Evolutionary conservation across 1,140 invertebrate species (phyloP).

Genomic region (Cataglyphis hispanica): DNA sequence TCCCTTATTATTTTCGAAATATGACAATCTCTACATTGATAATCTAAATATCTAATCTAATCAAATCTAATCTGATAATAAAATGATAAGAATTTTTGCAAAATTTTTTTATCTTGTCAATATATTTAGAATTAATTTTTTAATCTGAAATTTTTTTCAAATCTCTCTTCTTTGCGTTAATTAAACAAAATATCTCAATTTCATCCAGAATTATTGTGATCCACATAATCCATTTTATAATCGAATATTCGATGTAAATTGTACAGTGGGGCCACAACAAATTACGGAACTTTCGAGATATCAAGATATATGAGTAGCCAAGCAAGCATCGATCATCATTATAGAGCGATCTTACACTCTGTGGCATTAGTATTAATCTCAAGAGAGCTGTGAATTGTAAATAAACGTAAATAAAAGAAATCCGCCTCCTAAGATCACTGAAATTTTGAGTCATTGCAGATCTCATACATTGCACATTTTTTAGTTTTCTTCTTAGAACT

Average conservation of each 20-base stretch:
- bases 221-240: neutral
- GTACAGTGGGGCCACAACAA: neutral
- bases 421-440: neutral
- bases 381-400: neutral
- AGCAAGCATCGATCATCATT: neutral
- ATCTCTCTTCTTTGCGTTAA: neutral
- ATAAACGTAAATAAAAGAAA: slow-evolving; percentile 4
- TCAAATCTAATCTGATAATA: too few relatives aligned
- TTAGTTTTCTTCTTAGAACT: neutral
- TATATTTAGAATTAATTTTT: too few relatives aligned
- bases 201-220: neutral
- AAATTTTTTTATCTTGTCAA: too few relatives aligned
- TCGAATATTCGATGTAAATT: slow-evolving; percentile 10
- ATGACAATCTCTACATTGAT: too few relatives aligned
- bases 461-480: neutral
- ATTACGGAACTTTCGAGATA: slow-evolving; percentile 21
- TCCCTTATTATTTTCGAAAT: too few relatives aligned
- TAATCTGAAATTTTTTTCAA: neutral
- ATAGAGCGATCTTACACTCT: neutral
- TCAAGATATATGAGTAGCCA: neutral
- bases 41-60: too few relatives aligned
- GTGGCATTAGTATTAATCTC: slow-evolving; percentile 22
- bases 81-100: too few relatives aligned
- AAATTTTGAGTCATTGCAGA: slow-evolving; percentile 5
- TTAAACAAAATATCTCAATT: neutral